These are phyloP conservation scores for Drosophila melanogaster DNA, from an alignment of 1,140 invertebrate species.

Conservation along the genomic window DNA sequence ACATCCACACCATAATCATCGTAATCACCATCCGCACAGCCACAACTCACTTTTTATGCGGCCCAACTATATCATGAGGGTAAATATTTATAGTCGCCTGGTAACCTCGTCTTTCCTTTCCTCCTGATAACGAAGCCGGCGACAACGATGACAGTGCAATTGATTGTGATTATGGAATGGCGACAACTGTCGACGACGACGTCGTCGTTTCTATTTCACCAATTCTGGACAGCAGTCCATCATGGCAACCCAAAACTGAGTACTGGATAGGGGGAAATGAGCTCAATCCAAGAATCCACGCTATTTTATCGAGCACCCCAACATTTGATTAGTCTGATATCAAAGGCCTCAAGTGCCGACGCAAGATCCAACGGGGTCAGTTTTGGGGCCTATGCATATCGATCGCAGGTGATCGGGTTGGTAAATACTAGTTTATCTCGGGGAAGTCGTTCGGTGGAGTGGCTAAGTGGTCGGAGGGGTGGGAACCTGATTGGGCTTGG, in stretches of 20 bases:
- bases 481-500: neutral
- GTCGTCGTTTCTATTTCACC: slow-evolving; percentile 61
- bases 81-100: slow-evolving; percentile 79
- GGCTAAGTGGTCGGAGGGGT: neutral
- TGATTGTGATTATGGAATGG: slow-evolving; percentile 38
- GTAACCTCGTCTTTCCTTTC: slow-evolving; percentile 70
- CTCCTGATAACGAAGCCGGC: slow-evolving; percentile 58
- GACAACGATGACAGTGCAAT: slow-evolving; percentile 48
- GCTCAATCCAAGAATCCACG: slow-evolving; percentile 1
- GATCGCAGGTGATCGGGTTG: slow-evolving; percentile 36
- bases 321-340: slow-evolving; percentile 77
- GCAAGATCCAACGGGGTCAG: slow-evolving; percentile 38
- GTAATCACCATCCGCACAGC: slow-evolving; percentile 24
- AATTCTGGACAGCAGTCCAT: slow-evolving; percentile 64
- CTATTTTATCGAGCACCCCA: slow-evolving; percentile 61
- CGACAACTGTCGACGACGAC: slow-evolving; percentile 32
- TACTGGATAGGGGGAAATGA: slow-evolving; percentile 1
- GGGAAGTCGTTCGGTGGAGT: slow-evolving; percentile 4
- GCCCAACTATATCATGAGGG: slow-evolving; percentile 56
- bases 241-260: slow-evolving; percentile 31
- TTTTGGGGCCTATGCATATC: slow-evolving; percentile 25
- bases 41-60: slow-evolving; percentile 58
- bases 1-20: slow-evolving; percentile 49
- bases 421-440: slow-evolving; percentile 43
- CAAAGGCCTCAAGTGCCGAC: slow-evolving; percentile 63